These are phyloP conservation scores for Lindbergichthys nudifrons DNA, from an alignment of 2,797 vertebrate species.

Conservation along the genomic window DNA sequence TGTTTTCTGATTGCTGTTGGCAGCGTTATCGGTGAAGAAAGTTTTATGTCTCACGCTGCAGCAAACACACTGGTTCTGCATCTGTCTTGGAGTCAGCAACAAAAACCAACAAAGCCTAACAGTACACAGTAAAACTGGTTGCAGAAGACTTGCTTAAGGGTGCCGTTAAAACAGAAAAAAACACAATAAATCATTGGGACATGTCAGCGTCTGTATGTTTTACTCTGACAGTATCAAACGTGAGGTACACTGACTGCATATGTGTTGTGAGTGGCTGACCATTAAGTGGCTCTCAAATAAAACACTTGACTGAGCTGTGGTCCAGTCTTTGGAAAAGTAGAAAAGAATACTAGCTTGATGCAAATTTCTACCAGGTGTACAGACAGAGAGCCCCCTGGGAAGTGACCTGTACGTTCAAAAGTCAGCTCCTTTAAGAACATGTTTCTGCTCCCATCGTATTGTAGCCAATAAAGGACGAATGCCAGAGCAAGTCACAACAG, in stretches of 20 bases:
- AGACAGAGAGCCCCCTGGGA: background rate
- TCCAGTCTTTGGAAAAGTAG: background rate
- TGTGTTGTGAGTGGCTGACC: background rate
- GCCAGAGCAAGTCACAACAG: constrained; percentile 62
- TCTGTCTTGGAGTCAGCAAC: constrained; percentile 2
- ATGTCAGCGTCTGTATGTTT: constrained; percentile 4
- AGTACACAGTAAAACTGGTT: background rate
- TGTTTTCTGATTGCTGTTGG: background rate
- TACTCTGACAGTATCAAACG: background rate
- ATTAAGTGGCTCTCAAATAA: background rate
- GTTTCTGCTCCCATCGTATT: background rate
- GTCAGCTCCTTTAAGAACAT: constrained; percentile 7
- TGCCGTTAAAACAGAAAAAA: background rate
- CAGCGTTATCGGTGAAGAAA: background rate
- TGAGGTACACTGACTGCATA: background rate
- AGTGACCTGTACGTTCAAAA: constrained; percentile 8
- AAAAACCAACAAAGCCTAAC: background rate
- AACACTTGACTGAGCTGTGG: background rate
- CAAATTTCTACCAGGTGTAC: background rate
- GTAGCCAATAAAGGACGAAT: constrained; percentile 40
- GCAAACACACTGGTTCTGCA: background rate
- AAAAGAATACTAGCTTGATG: background rate
- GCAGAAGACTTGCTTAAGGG: background rate
- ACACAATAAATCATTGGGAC: background rate
- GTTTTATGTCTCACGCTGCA: background rate